Conservation (phyloP, 2,888 invertebrate genomes). For the Ophioninae sp. region DNA sequence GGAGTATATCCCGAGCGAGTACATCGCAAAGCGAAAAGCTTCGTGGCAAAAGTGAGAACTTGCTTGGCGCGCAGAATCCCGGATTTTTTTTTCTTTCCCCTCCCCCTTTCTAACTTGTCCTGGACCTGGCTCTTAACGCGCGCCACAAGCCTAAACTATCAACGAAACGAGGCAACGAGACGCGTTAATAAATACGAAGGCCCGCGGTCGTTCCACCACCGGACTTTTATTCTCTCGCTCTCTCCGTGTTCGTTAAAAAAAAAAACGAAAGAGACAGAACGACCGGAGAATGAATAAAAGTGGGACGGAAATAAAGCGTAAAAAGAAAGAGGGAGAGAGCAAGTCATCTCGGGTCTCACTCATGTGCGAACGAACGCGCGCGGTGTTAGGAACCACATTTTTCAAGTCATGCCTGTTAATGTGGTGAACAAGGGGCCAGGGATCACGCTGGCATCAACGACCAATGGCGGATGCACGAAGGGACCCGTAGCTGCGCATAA, state of each 20-base stretch:
- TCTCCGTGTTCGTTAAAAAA: constrained; percentile 20
- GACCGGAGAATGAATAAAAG: constrained; percentile 44
- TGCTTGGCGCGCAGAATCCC: constrained; percentile 44
- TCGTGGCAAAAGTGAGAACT: constrained; percentile 48
- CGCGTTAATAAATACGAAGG: constrained; percentile 77
- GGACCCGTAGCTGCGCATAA: constrained; percentile 53
- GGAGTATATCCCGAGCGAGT: constrained; percentile 47
- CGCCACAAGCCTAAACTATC: constrained; percentile 68
- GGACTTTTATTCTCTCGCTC: constrained; percentile 27
- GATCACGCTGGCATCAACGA: constrained; percentile 53
- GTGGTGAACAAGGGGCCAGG: constrained; percentile 71
- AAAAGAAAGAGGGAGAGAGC: constrained; percentile 31
- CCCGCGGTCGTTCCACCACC: constrained; percentile 71
- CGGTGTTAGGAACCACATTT: constrained; percentile 79
- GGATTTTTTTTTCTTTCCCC: constrained; percentile 29
- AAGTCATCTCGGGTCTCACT: constrained; percentile 51
- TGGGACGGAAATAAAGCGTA: constrained; percentile 40
- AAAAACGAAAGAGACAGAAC: constrained; percentile 17
- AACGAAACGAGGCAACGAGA: constrained; percentile 75
- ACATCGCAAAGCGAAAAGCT: constrained; percentile 31
- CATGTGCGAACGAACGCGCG: constrained; percentile 69
- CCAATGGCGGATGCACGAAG: constrained; percentile 71
- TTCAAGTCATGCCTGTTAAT: constrained; percentile 80
- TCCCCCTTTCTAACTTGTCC: constrained; percentile 55
- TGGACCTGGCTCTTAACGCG: constrained; percentile 52